phyloP scores from a whole-genome alignment of 2,113 vertebrate genomes.

The Epinephelus fuscoguttatus region DNA sequence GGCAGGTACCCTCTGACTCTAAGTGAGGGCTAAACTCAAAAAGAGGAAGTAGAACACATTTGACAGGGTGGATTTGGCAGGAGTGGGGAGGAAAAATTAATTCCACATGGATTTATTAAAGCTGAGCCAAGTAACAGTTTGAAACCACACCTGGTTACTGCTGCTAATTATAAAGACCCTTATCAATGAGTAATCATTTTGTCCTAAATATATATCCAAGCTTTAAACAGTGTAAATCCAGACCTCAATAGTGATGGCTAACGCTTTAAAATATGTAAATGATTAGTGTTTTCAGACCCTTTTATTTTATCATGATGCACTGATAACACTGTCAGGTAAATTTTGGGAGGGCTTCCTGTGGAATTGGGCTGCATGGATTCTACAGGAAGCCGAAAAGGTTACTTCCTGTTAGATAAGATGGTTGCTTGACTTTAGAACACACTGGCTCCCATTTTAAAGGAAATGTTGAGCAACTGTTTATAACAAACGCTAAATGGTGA shows the following conservation, averaged over 20 bases:
- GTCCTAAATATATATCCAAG: background rate
- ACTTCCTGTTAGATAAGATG: slow-evolving; percentile 15
- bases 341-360: slow-evolving; percentile 2
- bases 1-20: slow-evolving; percentile 26
- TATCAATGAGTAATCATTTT: background rate
- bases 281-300: background rate
- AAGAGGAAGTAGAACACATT: slow-evolving; percentile 41
- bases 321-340: background rate
- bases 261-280: background rate
- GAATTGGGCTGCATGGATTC: background rate
- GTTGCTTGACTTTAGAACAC: background rate
- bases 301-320: background rate
- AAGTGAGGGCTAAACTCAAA: slow-evolving; percentile 28
- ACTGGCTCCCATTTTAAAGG: background rate
- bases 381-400: slow-evolving; percentile 12
- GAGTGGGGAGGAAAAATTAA: slow-evolving; percentile 13
- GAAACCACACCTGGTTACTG: background rate
- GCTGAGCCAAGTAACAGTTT: slow-evolving; percentile 45
- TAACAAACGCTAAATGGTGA: background rate
- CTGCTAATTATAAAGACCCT: background rate
- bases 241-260: background rate
- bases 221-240: background rate
- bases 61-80: slow-evolving; percentile 18
- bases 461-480: background rate
- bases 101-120: background rate